phyloP scores from a whole-genome alignment of 2,797 vertebrate species.

The Uromys caudimaculatus region DNA sequence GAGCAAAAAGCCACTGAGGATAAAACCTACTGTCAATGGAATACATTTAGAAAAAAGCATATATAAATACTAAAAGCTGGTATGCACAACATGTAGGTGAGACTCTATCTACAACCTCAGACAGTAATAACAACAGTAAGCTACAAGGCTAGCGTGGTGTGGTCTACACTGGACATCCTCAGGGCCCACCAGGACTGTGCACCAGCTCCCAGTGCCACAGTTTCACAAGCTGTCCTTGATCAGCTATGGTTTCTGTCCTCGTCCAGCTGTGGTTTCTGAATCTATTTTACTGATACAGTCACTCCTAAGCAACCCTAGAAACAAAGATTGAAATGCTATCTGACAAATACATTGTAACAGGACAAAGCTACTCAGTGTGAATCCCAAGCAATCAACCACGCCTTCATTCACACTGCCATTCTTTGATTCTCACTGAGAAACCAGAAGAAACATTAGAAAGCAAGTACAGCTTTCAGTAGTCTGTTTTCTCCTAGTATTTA shows the following conservation, averaged over 20 bases:
- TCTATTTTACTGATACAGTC: background rate
- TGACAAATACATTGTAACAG: constrained; percentile 39
- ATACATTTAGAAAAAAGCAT: background rate
- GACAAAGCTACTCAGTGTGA: constrained; percentile 44
- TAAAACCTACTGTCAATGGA: constrained; percentile 23
- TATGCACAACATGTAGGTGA: background rate
- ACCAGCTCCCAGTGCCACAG: background rate
- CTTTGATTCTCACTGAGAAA: constrained; percentile 40
- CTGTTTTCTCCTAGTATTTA: background rate
- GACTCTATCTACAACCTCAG: background rate
- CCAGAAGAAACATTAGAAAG: constrained; percentile 8
- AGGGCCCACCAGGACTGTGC: background rate
- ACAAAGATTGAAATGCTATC: constrained; percentile 21
- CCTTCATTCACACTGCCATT: background rate
- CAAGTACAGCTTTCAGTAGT: background rate
- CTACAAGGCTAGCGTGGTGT: background rate
- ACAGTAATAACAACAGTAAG: constrained; percentile 4
- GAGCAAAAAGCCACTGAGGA: background rate
- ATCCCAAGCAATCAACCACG: constrained; percentile 30
- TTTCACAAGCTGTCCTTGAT: background rate
- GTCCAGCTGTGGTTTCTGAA: constrained; percentile 16
- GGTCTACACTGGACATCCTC: background rate
- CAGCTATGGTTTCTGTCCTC: constrained; percentile 28
- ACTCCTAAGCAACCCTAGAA: constrained; percentile 23
- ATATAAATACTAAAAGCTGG: constrained; percentile 15